These are phyloP conservation scores for Pelochelys cantorii DNA, from an alignment of 2,797 vertebrate species.

Conservation along the genomic window DNA sequence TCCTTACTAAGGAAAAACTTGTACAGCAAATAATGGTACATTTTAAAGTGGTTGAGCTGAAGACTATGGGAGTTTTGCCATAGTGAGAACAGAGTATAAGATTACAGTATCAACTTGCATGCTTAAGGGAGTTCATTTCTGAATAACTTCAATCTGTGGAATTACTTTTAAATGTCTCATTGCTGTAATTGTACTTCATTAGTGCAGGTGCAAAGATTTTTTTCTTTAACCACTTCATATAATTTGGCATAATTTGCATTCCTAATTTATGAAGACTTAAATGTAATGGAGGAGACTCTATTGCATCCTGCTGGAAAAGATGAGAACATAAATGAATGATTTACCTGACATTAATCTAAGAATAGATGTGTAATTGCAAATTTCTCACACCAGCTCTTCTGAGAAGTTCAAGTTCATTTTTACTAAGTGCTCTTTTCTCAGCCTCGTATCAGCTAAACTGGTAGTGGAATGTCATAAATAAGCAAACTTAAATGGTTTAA, in stretches of 20 bases:
- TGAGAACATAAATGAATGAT: slow-evolving; percentile 26
- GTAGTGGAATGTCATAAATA: not conserved
- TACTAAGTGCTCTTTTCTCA: not conserved
- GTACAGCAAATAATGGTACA: not conserved
- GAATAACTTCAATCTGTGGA: slow-evolving; percentile 56
- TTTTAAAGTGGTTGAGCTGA: not conserved
- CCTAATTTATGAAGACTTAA: slow-evolving; percentile 62
- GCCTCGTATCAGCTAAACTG: not conserved
- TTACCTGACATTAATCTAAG: slow-evolving; percentile 40
- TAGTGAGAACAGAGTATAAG: slow-evolving; percentile 30
- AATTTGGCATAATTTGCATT: slow-evolving; percentile 60
- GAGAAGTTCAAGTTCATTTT: slow-evolving; percentile 57
- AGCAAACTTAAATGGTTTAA: not conserved
- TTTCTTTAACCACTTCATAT: slow-evolving; percentile 56
- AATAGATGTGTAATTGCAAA: slow-evolving; percentile 14
- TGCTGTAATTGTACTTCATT: slow-evolving; percentile 65
- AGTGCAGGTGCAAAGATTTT: slow-evolving; percentile 64
- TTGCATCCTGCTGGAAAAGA: slow-evolving; percentile 1
- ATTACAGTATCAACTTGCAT: slow-evolving; percentile 44
- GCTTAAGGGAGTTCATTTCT: slow-evolving; percentile 51
- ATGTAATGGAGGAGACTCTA: slow-evolving; percentile 39
- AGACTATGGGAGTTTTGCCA: not conserved
- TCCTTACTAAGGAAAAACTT: slow-evolving; percentile 17
- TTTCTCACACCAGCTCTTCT: not conserved
- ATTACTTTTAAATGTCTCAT: slow-evolving; percentile 66